Base-by-base conservation (phyloP, 2,888 invertebrate genomes). In the Drosophila tripunctata region DNA sequence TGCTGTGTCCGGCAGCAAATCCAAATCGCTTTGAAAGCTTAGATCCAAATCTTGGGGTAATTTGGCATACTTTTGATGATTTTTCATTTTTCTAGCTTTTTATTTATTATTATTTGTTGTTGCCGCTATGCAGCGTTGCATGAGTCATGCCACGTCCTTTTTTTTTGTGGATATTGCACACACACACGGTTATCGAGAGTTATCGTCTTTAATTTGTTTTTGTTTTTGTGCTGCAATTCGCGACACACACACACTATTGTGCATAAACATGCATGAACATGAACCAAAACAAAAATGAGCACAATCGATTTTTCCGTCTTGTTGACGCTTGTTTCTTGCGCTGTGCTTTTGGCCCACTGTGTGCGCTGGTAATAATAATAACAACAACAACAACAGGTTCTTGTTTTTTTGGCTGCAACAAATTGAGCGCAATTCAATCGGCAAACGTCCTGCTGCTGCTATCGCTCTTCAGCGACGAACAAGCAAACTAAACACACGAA, bases 1-100 rank as follows among this genome's bases (percentile, higher is more conserved):
- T 31, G 79, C 78, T 17, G 88, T 87, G 63, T 89, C 89, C 70
- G 83, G 83, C 44, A 89, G 61, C 61, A 89, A 67, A 62, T 88
- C 88, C 68, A 89, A 84, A 74, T 89, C 88, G 66, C 88, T 88
- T 83, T 90, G 88, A 71, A 88, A 91, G 81, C 90, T 90, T 78
- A 90, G 84, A 89, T 91, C 91, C 81, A 90, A 89, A 85, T 91
- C 91, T 87, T 91, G 91, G 79, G 91, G 90, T 67, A 91, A 77
- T 85, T 90, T 91, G 52, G 88, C 90, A 90, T 91, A 91, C 80
- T 90, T 91, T 78, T 90, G 90, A 75, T 90, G 90, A 78, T 86
- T 87, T 91, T 91, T 91, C 91, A 90, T 90, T 84, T 75, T 80
- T 85, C 60, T 57, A 47, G 62, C 43, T 65, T 70, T 41, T 54